Percentiles rank a stretch among this genome's conserved stretches.
These are phyloP conservation scores for Sus scrofa DNA, from an alignment of 2,113 vertebrate species.

Conservation along the genomic window DNA sequence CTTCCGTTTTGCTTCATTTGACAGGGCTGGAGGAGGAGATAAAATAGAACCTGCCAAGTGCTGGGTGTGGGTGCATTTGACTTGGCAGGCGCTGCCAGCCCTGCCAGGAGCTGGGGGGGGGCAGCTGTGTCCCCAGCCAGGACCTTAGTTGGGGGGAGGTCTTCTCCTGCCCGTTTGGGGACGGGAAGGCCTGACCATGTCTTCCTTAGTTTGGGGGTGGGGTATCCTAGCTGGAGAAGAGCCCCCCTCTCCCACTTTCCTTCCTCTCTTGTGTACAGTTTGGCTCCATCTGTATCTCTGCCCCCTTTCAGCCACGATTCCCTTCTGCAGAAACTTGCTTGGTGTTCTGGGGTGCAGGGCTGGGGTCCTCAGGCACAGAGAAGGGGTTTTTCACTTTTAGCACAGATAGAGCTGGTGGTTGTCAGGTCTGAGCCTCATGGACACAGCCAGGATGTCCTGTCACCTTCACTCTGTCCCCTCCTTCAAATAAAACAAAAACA, in stretches of 20 bases:
- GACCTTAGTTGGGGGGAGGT: too few species aligned
- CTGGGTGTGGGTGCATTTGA: neutral
- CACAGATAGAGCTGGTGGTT: neutral
- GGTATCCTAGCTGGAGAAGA: rapidly evolving
- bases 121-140: neutral
- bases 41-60: neutral
- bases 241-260: neutral
- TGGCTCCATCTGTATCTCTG: neutral
- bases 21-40: neutral
- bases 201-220: neutral
- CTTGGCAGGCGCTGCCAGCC: neutral
- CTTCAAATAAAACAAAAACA: neutral
- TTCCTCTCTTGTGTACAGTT: neutral
- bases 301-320: neutral
- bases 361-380: neutral
- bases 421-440: neutral
- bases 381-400: neutral
- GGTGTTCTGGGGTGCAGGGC: neutral
- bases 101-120: neutral
- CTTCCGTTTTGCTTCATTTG: neutral
- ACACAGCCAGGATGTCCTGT: neutral
- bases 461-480: rapidly evolving
- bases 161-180: neutral
- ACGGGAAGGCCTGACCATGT: rapidly evolving
- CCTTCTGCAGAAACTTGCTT: neutral